phyloP scores from a whole-genome alignment of 1,140 invertebrate genomes.

The Zaprionus vittiger region DNA sequence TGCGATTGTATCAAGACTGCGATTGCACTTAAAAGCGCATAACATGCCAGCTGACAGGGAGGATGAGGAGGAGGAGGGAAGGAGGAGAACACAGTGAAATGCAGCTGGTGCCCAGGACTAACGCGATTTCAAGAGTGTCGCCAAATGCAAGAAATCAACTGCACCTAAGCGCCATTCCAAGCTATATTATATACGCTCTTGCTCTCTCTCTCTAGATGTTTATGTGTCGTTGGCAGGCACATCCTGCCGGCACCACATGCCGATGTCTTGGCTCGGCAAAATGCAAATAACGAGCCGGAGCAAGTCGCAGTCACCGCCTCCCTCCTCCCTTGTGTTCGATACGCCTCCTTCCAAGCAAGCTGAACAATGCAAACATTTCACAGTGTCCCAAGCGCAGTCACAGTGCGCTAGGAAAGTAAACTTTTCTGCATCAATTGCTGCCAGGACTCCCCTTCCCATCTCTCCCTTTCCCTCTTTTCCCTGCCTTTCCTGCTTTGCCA shows the following conservation, averaged over 20 bases:
- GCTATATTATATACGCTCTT: slow-evolving; percentile 7
- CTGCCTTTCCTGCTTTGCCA: slow-evolving; percentile 24
- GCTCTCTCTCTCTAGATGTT: slow-evolving; percentile 26
- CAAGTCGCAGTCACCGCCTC: not conserved
- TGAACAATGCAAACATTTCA: slow-evolving; percentile 69
- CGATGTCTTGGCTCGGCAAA: slow-evolving; percentile 64
- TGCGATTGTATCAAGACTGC: slow-evolving; percentile 24
- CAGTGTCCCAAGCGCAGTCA: slow-evolving; percentile 44
- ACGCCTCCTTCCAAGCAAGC: not conserved
- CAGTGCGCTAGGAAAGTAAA: slow-evolving; percentile 63
- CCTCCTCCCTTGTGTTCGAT: not conserved
- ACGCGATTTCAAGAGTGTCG: slow-evolving; percentile 75
- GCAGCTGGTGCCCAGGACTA: slow-evolving; percentile 42
- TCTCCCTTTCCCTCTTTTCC: not conserved
- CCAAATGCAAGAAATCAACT: slow-evolving; percentile 74
- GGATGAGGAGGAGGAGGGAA: not conserved
- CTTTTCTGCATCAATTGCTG: slow-evolving; percentile 78
- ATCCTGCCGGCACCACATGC: slow-evolving; percentile 55
- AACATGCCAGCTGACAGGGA: slow-evolving; percentile 24
- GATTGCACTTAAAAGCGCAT: slow-evolving; percentile 48
- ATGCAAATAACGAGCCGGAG: slow-evolving; percentile 74
- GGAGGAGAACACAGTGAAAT: not conserved
- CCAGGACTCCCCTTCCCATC: not conserved
- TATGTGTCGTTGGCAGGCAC: slow-evolving; percentile 56
- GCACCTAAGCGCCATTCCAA: slow-evolving; percentile 60